Base-by-base conservation (phyloP, 2,113 vertebrate genomes). In the Hemicordylus capensis region DNA sequence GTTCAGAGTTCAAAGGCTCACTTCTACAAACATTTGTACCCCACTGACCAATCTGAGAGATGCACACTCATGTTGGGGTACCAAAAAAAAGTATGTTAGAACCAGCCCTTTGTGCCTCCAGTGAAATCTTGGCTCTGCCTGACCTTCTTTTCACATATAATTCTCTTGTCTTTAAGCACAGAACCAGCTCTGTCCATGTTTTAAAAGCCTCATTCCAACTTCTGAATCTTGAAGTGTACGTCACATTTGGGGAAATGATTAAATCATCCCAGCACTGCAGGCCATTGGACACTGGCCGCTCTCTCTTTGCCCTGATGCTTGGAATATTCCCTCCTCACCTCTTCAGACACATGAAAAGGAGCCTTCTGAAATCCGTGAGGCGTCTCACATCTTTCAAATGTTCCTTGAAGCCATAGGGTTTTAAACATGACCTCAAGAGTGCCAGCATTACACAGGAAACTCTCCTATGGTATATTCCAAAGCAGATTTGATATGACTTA, bases 301-400 rank as follows among this genome's bases (percentile, higher is more conserved):
- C 88, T 76, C n/a, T 76, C 42, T 85, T 92, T 92, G 81, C 83
- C 86, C 87, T 81, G 83, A 87, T 85, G 54, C 81, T 87, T 90
- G 79, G 80, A 94, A 86, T 85, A 90, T 91, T 67, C 85, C 85
- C 82, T 90, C 80, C 42, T 85, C 87, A 85, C 81, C 81, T 89
- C 84, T 86, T 64, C 85, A 88, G 80, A 92, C 86, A 85, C 80
- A 85, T 66, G 75, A 76, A 1, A 0, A 54, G 37, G 78, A 90
- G 86, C 81, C 83, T 76, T 82, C 85, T 88, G 87, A 90, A 90
- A 93, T 77, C 1, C 0, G 90, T 81, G 82, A 91, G 56, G 73
- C 78, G 84, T 79, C 82, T 90, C 85, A 91, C 88, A 89, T 73
- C 59, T 46, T 77, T 90, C 81, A 76, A 72, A 79, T 76, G 64